Percentiles rank a stretch among this genome's conserved stretches.
phyloP scores from a whole-genome alignment of 1,140 invertebrate species.

The Pseudomyrmex cubaensis region DNA sequence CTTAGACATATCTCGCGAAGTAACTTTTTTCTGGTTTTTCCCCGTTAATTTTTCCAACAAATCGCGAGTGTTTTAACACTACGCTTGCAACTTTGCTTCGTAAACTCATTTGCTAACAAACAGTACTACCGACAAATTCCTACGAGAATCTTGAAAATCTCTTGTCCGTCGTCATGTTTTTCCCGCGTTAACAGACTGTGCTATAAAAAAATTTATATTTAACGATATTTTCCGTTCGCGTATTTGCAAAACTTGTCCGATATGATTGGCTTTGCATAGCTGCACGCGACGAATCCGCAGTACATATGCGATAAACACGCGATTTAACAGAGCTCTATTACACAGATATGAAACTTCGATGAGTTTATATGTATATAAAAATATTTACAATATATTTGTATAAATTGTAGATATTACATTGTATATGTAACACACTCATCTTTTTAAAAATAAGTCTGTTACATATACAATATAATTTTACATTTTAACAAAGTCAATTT shows the following conservation, averaged over 20 bases:
- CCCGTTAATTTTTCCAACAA: not conserved
- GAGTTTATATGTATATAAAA: not conserved
- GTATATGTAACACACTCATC: too few species aligned
- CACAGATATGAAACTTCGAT: not conserved
- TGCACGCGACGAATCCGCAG: slow-evolving; percentile 2
- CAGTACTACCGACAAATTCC: not conserved
- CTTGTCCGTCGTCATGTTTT: not conserved
- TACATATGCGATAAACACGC: not conserved
- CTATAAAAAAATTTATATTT: slow-evolving; percentile 22
- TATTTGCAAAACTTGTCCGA: slow-evolving; percentile 1
- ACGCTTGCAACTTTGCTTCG: not conserved
- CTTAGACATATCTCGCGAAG: not conserved
- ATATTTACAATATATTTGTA: too few species aligned
- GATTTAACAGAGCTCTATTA: not conserved
- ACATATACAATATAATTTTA: too few species aligned
- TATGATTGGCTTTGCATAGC: not conserved
- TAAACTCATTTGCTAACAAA: too few species aligned
- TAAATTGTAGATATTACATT: too few species aligned
- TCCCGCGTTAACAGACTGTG: slow-evolving; percentile 9
- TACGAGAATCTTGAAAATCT: not conserved
- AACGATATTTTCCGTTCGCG: slow-evolving; percentile 8
- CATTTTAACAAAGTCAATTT: not conserved
- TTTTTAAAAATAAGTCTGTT: not conserved
- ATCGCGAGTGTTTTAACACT: not conserved
- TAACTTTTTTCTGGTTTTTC: slow-evolving; percentile 16